Conservation (phyloP, 2,113 vertebrate species). For the Xenus cinereus region DNA sequence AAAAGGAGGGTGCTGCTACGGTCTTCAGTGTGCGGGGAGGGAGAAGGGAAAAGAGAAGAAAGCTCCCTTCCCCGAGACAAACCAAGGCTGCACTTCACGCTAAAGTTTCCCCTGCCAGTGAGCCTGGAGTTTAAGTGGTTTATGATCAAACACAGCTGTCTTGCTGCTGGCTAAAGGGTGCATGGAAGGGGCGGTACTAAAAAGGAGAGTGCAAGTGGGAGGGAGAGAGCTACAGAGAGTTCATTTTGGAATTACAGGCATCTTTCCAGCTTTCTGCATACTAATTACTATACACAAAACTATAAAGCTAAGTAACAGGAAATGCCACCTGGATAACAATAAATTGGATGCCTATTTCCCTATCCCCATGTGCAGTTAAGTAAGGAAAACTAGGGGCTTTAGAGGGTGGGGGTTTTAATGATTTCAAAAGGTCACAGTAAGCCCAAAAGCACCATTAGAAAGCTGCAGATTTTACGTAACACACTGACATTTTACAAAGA, state of each 20-base stretch:
- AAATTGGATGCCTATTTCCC: conserved; percentile 2
- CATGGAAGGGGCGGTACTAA: conserved; percentile 72
- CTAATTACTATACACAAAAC: conserved; percentile 34
- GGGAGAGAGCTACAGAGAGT: conserved; percentile 10
- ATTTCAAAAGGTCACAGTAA: conserved; percentile 48
- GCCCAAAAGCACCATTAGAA: conserved; percentile 6
- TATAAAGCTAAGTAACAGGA: conserved; percentile 41
- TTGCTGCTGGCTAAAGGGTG: conserved; percentile 70
- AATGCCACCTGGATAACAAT: conserved; percentile 42
- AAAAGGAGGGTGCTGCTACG: background rate
- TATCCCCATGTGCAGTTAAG: background rate
- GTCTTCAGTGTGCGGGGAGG: background rate
- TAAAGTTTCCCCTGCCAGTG: conserved; percentile 70
- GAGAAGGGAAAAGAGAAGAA: background rate
- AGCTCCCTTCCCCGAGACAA: background rate
- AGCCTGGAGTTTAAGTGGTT: conserved; percentile 75
- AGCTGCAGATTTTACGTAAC: background rate
- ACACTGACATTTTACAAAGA: conserved; percentile 45
- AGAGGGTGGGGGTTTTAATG: background rate
- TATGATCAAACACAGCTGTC: conserved; percentile 82
- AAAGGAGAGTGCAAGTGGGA: conserved; percentile 18
- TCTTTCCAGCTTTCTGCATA: conserved; percentile 56
- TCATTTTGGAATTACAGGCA: conserved; percentile 57
- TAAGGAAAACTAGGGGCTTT: background rate
- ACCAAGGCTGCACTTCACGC: conserved; percentile 31